Percentiles rank a stretch among this genome's conserved stretches.
Conservation (phyloP, 2,888 invertebrate genomes). For the Drosophila tripunctata region DNA sequence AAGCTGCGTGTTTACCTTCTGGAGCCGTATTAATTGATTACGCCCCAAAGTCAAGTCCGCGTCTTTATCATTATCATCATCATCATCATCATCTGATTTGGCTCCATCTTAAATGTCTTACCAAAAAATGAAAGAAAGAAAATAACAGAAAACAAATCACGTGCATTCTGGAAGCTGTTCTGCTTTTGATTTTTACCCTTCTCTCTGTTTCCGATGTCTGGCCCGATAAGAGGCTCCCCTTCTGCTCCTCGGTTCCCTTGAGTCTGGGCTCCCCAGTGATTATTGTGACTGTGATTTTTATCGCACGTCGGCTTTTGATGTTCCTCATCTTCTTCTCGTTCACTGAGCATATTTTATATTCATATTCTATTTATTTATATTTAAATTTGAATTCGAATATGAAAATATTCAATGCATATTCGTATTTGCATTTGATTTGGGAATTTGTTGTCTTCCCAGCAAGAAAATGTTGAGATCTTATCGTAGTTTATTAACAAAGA, state of each 20-base stretch:
- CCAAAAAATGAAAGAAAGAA: constrained; percentile 3
- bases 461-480: constrained; percentile 52
- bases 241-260: not conserved
- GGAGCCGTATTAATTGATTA: constrained; percentile 72
- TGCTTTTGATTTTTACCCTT: constrained; percentile 10
- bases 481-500: constrained; percentile 64
- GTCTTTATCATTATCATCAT: constrained; percentile 31
- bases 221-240: constrained; percentile 25
- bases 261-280: constrained; percentile 53
- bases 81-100: constrained; percentile 11
- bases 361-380: constrained; percentile 72
- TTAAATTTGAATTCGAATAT: constrained; percentile 45
- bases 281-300: constrained; percentile 65
- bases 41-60: constrained; percentile 51
- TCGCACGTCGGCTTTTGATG: constrained; percentile 66
- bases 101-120: not conserved
- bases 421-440: constrained; percentile 68
- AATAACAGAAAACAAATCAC: constrained; percentile 23
- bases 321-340: constrained; percentile 28
- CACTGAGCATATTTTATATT: constrained; percentile 38
- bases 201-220: constrained; percentile 33
- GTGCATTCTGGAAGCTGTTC: constrained; percentile 15
- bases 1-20: constrained; percentile 65
- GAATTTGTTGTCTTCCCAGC: constrained; percentile 51
- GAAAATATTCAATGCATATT: constrained; percentile 54